Conservation (phyloP, 2,797 vertebrate species). For the Acrossocheilus wenchowensis region DNA sequence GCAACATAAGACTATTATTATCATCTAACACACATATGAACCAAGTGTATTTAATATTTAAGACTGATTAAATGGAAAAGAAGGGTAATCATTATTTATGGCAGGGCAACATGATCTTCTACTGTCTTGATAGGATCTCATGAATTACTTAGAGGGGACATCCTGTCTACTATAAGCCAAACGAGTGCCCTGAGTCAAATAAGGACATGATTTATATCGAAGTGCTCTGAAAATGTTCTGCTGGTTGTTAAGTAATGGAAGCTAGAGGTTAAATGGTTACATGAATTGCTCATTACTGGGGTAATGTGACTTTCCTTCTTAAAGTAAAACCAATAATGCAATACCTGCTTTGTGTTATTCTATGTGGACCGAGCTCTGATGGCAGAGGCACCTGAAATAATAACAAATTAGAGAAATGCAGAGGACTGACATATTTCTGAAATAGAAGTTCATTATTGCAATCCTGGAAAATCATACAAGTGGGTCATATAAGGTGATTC, state of each 20-base stretch:
- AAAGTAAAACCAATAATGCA: background rate
- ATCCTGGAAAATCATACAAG: background rate
- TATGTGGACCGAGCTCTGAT: constrained; percentile 66
- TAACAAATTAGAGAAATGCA: constrained; percentile 26
- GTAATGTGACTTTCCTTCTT: background rate
- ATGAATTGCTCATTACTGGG: background rate
- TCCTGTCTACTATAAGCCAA: background rate
- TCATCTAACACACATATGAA: background rate
- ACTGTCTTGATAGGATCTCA: constrained; percentile 3
- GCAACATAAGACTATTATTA: background rate
- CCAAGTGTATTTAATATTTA: background rate
- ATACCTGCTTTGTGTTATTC: constrained; percentile 77
- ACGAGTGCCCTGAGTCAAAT: background rate
- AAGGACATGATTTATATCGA: constrained; percentile 20
- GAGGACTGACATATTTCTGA: constrained; percentile 1
- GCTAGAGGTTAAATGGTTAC: background rate
- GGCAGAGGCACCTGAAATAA: constrained; percentile 54
- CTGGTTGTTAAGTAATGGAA: background rate
- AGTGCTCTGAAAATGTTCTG: background rate
- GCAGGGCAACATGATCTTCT: constrained; percentile 18
- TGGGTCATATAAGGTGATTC: constrained; percentile 6
- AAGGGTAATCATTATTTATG: constrained; percentile 28
- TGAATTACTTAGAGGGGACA: constrained; percentile 32
- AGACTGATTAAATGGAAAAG: background rate
- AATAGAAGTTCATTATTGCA: constrained; percentile 22